phyloP scores from a whole-genome alignment of 2,797 vertebrate species.

The Peromyscus melanophrys region DNA sequence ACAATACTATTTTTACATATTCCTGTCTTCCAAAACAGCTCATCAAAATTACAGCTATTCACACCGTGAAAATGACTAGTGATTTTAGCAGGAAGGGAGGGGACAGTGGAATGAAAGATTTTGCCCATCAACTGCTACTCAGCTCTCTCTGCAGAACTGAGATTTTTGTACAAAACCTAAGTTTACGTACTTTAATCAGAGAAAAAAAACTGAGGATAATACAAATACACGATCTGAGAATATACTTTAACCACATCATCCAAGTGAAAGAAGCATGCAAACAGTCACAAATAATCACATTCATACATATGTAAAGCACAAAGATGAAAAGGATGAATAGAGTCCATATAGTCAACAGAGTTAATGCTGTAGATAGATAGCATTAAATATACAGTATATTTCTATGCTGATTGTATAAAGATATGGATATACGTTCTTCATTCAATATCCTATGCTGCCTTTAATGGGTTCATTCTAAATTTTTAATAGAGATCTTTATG shows the following conservation, averaged over 20 bases:
- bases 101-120: not conserved
- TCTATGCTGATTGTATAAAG: not conserved
- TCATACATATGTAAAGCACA: not conserved
- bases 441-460: not conserved
- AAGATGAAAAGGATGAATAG: not conserved
- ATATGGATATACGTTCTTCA: not conserved
- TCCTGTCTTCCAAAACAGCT: not conserved
- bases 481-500: conserved; percentile 3
- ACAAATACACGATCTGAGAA: not conserved
- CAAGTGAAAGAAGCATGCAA: not conserved
- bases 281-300: not conserved
- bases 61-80: not conserved
- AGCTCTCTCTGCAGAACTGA: not conserved
- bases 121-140: not conserved
- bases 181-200: not conserved
- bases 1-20: not conserved
- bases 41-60: not conserved
- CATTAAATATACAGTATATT: not conserved
- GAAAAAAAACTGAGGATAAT: conserved; percentile 13
- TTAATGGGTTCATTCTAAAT: not conserved
- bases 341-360: not conserved
- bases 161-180: not conserved
- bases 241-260: not conserved
- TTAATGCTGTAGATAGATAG: not conserved
- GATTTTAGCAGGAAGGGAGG: not conserved